Conservation (phyloP, 2,113 vertebrate species). For the Alaudala cheleensis region DNA sequence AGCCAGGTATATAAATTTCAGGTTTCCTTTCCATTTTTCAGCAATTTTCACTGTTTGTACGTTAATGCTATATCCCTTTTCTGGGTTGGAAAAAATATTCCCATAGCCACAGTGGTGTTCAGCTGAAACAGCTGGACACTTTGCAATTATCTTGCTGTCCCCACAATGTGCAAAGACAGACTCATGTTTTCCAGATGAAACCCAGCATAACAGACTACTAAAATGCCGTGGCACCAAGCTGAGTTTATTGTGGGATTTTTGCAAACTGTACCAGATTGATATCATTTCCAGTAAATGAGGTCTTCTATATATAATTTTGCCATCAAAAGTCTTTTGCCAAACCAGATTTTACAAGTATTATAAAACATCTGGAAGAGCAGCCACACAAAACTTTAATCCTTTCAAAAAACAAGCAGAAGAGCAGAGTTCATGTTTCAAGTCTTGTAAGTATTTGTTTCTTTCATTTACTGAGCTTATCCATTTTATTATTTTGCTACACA, state of each 20-base stretch:
- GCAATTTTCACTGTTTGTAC: slow-evolving; percentile 71
- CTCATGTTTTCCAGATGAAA: slow-evolving; percentile 63
- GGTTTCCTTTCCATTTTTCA: slow-evolving; percentile 35
- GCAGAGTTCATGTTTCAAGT: background rate
- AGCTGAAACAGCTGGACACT: slow-evolving; percentile 69
- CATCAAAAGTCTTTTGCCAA: slow-evolving; percentile 71
- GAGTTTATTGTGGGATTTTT: slow-evolving; percentile 78
- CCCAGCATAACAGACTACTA: slow-evolving; percentile 61
- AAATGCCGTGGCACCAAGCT: slow-evolving; percentile 71
- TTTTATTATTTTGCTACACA: background rate
- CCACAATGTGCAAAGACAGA: slow-evolving; percentile 46
- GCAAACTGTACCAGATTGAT: slow-evolving; percentile 71
- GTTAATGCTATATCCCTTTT: slow-evolving; percentile 59
- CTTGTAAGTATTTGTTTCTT: background rate
- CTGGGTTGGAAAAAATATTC: slow-evolving; percentile 40
- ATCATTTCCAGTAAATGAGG: slow-evolving; percentile 79
- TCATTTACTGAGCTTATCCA: background rate
- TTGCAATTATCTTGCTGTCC: slow-evolving; percentile 63
- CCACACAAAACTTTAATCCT: slow-evolving; percentile 45
- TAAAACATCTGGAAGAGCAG: slow-evolving; percentile 60
- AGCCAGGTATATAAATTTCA: slow-evolving; percentile 2
- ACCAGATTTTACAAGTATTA: slow-evolving; percentile 70
- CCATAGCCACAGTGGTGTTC: slow-evolving; percentile 35
- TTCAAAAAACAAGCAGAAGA: slow-evolving; percentile 42
- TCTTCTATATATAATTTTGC: slow-evolving; percentile 70